Percentiles rank a stretch among this genome's conserved stretches.
Evolutionary conservation across 1,140 invertebrate species (phyloP).

Genomic region (Drosophila triauraria): DNA sequence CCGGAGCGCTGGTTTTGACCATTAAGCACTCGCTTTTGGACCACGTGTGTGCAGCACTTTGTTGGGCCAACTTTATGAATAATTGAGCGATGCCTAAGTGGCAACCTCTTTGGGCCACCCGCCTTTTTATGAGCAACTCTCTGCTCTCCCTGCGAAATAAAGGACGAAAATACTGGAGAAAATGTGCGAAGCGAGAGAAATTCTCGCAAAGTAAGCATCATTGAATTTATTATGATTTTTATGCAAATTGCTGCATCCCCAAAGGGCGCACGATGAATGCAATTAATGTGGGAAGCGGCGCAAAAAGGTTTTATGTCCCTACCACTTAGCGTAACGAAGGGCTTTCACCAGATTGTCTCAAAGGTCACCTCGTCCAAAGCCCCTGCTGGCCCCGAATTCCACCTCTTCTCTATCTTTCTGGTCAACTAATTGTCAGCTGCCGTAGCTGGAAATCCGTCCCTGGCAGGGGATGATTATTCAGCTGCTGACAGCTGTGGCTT

Average conservation of each 20-base stretch:
- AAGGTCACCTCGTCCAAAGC: slow-evolving; percentile 3
- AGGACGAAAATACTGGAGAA: slow-evolving; percentile 39
- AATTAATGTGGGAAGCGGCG: slow-evolving; percentile 58
- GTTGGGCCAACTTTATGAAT: slow-evolving; percentile 66
- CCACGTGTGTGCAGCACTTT: slow-evolving; percentile 37
- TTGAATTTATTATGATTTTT: slow-evolving; percentile 79
- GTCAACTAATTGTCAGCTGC: slow-evolving; percentile 53
- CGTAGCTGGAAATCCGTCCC: slow-evolving; percentile 39
- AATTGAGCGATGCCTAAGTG: slow-evolving; percentile 69
- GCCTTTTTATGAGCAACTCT: slow-evolving; percentile 47
- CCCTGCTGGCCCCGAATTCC: background rate
- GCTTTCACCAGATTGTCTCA: slow-evolving; percentile 30
- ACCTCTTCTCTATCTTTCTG: slow-evolving; percentile 1
- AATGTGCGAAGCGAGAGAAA: slow-evolving; percentile 32
- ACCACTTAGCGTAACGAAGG: slow-evolving; percentile 56
- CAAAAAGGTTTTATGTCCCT: slow-evolving; percentile 52
- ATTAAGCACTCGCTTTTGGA: slow-evolving; percentile 24
- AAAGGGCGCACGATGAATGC: slow-evolving; percentile 39
- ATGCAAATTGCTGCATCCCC: slow-evolving; percentile 63
- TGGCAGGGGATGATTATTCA: slow-evolving; percentile 1
- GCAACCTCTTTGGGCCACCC: slow-evolving; percentile 40
- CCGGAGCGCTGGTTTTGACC: slow-evolving; percentile 19
- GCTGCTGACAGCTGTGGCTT: slow-evolving; percentile 25
- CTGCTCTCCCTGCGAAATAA: slow-evolving; percentile 32
- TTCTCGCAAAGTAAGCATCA: slow-evolving; percentile 65